These are phyloP conservation scores for Apteryx owenii DNA, from an alignment of 2,113 vertebrate species.

Conservation along the genomic window DNA sequence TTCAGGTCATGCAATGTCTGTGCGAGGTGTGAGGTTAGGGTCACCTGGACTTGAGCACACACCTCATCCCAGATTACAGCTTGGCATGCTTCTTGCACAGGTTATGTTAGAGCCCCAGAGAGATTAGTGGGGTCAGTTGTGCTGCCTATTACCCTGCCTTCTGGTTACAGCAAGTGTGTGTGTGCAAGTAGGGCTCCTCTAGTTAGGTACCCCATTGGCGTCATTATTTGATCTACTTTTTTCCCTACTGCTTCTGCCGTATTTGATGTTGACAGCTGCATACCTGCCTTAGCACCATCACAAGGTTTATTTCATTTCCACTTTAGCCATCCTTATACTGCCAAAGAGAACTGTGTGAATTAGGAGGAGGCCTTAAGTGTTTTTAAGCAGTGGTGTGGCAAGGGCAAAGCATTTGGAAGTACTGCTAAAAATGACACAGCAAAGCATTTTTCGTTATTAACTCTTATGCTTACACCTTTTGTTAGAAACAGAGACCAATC, in stretches of 20 bases:
- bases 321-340: background rate
- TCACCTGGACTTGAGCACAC: background rate
- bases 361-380: background rate
- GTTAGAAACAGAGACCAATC: background rate
- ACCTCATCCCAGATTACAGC: background rate
- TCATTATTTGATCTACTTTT: background rate
- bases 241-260: background rate
- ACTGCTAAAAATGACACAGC: background rate
- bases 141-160: background rate
- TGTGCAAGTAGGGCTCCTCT: background rate
- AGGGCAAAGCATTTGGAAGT: background rate
- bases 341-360: background rate
- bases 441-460: background rate
- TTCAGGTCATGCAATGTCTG: background rate
- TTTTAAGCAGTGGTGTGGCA: background rate
- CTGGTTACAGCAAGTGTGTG: background rate
- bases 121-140: background rate
- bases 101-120: background rate
- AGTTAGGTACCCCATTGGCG: background rate
- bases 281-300: rapidly evolving
- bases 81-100: background rate
- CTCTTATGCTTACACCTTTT: background rate
- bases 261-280: background rate
- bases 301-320: background rate
- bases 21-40: background rate